These are phyloP conservation scores for Tiaroga cobitis DNA, from an alignment of 2,797 vertebrate genomes.

Conservation along the genomic window DNA sequence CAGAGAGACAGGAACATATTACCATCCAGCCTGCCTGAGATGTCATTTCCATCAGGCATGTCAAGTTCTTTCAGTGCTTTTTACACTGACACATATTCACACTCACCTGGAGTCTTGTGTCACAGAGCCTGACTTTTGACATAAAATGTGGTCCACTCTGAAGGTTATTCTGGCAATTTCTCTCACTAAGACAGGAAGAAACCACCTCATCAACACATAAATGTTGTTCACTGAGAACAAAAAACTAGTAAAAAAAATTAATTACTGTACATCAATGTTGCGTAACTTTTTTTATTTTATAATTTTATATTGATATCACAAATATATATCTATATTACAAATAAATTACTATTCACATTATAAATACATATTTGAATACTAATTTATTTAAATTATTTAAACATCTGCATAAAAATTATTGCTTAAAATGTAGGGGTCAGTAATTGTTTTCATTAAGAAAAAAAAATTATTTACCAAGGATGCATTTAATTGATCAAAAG, in stretches of 20 bases:
- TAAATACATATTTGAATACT: background rate
- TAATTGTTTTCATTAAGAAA: background rate
- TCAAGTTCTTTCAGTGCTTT: constrained; percentile 69
- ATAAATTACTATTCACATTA: background rate
- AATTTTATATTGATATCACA: background rate
- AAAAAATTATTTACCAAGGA: background rate
- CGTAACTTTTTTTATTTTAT: background rate
- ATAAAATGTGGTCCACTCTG: constrained; percentile 3
- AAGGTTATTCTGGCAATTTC: background rate
- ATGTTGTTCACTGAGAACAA: background rate
- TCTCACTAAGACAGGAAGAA: background rate
- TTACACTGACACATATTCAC: constrained; percentile 56
- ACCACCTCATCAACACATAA: background rate
- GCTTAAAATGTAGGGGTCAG: background rate
- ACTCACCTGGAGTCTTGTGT: constrained; percentile 68
- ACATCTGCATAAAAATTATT: background rate
- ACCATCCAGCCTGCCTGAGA: constrained; percentile 75
- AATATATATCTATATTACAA: background rate
- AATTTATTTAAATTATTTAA: background rate
- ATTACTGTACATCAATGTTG: background rate
- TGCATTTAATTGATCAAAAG: background rate
- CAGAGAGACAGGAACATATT: constrained; percentile 77
- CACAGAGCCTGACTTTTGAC: background rate
- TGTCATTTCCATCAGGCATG: constrained; percentile 76
- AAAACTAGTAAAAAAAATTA: background rate